Conservation (phyloP, 1,140 invertebrate species). For the Saccostrea echinata region DNA sequence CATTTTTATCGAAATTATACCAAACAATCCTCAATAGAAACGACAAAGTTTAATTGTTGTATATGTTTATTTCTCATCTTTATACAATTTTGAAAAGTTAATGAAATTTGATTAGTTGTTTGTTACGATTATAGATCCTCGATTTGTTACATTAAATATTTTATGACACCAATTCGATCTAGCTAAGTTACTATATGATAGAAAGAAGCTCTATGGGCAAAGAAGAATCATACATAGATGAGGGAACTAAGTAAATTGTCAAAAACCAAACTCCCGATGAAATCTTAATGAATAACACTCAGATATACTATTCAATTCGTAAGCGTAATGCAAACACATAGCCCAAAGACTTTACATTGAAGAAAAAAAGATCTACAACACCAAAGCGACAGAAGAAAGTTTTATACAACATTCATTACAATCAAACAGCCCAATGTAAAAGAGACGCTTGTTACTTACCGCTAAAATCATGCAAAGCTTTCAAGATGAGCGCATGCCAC, state of each 20-base stretch:
- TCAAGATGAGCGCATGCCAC: neutral
- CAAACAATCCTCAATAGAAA: neutral
- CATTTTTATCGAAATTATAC: neutral
- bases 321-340: neutral
- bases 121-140: neutral
- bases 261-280: conserved; percentile 50
- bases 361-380: neutral
- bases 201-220: conserved; percentile 7
- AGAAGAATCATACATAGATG: neutral
- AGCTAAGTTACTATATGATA: conserved; percentile 3
- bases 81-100: neutral
- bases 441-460: conserved; percentile 11
- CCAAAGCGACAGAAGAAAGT: neutral
- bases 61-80: conserved; percentile 6
- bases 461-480: neutral
- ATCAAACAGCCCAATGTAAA: neutral
- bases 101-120: conserved; percentile 3
- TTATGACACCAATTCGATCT: neutral
- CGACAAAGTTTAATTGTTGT: neutral
- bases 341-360: neutral
- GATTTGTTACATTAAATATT: neutral
- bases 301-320: neutral
- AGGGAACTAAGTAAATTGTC: conserved; percentile 3
- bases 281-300: conserved; percentile 33
- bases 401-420: neutral